Evolutionary conservation across 2,888 invertebrate species (phyloP), one percentile per base, ranked within the genome.

Genomic region (Dasypogon diadema): DNA sequence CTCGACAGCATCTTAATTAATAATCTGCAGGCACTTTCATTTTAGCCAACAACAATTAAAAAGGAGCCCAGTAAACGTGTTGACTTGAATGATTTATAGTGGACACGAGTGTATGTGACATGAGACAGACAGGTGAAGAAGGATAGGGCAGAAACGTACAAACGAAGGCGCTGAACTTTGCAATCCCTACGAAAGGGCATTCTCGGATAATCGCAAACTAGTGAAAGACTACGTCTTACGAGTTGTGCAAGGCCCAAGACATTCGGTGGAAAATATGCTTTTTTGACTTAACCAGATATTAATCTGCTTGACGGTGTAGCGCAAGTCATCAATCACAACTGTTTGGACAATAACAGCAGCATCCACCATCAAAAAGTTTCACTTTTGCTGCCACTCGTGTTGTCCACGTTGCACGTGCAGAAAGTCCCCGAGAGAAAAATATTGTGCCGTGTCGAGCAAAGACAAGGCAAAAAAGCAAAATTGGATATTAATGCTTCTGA

Each of bases 361-460:
- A 34, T 51, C 34, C 54, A 54, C 70, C 54, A 54, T 70, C 70
- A 70, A 54, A 70, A 70, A 70, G 70, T 54, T 54, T 70, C 70
- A 54, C 70, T 54, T 70, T 70, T 12, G 12, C n/a, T 48, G 4
- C 12, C n/a, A 12, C 12, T 48, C 6, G 18, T 51, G 51, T 51
- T 65, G 48, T 46, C 65, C 46, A 24, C n/a, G 4, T 14, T 24
- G 24, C 51, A 34, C 24, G 54, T 16, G 21, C 30, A 26, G 70
- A 34, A n/a, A 46, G 48, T 24, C 2, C 54, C 18, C 22, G 21
- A 54, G 14, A 54, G 6, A 14, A 16, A n/a, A 6, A 16, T 48
- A 12, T 6, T 18, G 18, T 54, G 1, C 16, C 22, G 8, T 8
- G 22, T 22, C 8, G 54, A 6, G 12, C 16, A 18, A 24, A 54